Base-by-base conservation (phyloP, 2,113 vertebrate genomes). In the Notarius quadriscutis region DNA sequence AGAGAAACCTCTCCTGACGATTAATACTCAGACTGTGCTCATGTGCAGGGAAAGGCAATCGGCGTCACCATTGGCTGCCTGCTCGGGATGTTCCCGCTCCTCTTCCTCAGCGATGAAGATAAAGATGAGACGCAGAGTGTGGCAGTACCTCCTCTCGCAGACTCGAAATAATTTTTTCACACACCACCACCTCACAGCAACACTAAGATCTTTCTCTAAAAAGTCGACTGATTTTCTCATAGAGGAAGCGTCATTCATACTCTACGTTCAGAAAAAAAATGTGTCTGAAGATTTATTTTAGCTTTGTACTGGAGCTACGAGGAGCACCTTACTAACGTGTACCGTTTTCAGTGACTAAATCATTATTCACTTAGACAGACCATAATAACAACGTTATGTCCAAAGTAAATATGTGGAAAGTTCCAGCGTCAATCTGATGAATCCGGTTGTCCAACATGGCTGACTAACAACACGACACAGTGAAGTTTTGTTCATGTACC, bases 31-130 rank as follows among this genome's bases (percentile, higher is more conserved):
- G 9, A 10, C 22, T 53, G 50, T 51, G 22, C 25, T 78, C 9
- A 9, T 83, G 25, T 67, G 48, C 92, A 99, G 98, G 98, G 98
- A 2, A 99, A 99, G 94, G 98, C 95, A 94, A 97, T 99, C 86
- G 98, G 98, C 51, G 96, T 99, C 84, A 93, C 97, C 89, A 96
- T 99, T 91, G 98, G 98, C 92, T 99, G 98, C 69, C 92, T 99
- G 90, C 90, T 99, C 94, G 98, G 98, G 91, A 99, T 99, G 98
- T 99, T 99, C 93, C 98, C 98, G 8, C 96, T 99, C 91, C 83
- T 99, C 53, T 99, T 99, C 94, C 93, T 99, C 81, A 91, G 93
- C 5, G 96, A 98, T 50, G 96, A 97, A 25, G 96, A 99, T 60
- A 95, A 97, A 5, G 91, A 96, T 91, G 71, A 97, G 92, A 20